Evolutionary conservation across 1,140 invertebrate species (phyloP).

Genomic region (Sipha flava): DNA sequence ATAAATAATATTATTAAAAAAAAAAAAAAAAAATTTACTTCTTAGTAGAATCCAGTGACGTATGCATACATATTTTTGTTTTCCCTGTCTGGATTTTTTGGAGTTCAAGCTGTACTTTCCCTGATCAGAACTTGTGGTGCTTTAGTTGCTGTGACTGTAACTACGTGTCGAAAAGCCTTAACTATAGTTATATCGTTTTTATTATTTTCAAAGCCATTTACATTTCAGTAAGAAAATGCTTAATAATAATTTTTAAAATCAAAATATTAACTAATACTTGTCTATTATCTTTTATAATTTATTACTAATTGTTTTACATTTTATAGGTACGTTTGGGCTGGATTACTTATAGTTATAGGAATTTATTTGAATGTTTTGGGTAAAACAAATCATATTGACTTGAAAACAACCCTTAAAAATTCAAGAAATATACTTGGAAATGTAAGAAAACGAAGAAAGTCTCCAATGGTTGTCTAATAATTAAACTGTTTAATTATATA

Average conservation of each 20-base stretch:
- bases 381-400: slow-evolving; percentile 49
- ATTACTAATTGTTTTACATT: slow-evolving; percentile 37
- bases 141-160: slow-evolving; percentile 82
- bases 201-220: slow-evolving; percentile 90
- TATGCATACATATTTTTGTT: slow-evolving; percentile 82
- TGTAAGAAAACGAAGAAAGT: not conserved
- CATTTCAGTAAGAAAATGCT: slow-evolving; percentile 66
- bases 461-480: not conserved
- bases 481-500: not conserved
- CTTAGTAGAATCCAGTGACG: slow-evolving; percentile 61
- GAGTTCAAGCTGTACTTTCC: slow-evolving; percentile 82
- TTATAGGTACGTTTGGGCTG: slow-evolving; percentile 82
- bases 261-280: not conserved
- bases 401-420: not conserved
- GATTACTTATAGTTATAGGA: slow-evolving; percentile 71
- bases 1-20: not conserved
- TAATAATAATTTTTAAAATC: not conserved
- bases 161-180: slow-evolving; percentile 77
- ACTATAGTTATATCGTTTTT: slow-evolving; percentile 88
- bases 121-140: slow-evolving; percentile 80
- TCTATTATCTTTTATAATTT: not conserved
- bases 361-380: slow-evolving; percentile 86
- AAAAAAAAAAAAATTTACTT: slow-evolving; percentile 26
- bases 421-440: not conserved
- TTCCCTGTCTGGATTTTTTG: slow-evolving; percentile 80